These are phyloP conservation scores for Formica selysi DNA, from an alignment of 1,140 invertebrate genomes.

Conservation along the genomic window DNA sequence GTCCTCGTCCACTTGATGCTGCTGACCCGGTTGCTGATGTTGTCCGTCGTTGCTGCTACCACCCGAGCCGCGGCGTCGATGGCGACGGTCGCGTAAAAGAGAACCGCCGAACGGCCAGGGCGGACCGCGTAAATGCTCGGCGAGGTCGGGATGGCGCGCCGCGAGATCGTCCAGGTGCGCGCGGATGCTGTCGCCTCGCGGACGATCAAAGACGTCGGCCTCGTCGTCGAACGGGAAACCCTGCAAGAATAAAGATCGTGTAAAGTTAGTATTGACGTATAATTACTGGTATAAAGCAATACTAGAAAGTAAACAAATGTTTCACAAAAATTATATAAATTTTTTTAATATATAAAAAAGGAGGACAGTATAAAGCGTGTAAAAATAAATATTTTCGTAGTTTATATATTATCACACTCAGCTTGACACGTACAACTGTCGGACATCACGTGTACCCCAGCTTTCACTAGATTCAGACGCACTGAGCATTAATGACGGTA, in stretches of 20 bases:
- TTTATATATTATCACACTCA: too few relatives aligned
- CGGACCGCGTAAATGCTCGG: slow-evolving; percentile 86
- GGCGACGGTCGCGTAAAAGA: slow-evolving; percentile 66
- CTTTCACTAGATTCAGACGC: too few relatives aligned
- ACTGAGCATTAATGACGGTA: background rate
- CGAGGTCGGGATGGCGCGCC: slow-evolving; percentile 88
- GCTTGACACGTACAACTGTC: too few relatives aligned
- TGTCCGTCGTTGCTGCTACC: slow-evolving; percentile 67
- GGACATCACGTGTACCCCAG: too few relatives aligned
- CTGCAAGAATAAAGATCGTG: slow-evolving; percentile 83
- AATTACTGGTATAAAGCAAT: background rate
- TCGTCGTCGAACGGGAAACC: slow-evolving; percentile 90
- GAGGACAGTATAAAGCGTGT: too few relatives aligned
- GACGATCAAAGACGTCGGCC: slow-evolving; percentile 80
- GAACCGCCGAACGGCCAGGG: slow-evolving; percentile 82
- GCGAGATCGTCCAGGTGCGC: slow-evolving; percentile 88
- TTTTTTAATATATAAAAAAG: too few relatives aligned
- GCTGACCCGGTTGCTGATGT: slow-evolving; percentile 67
- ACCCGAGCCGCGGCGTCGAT: slow-evolving; percentile 81
- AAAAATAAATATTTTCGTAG: too few relatives aligned
- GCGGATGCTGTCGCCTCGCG: slow-evolving; percentile 87
- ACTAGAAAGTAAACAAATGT: too few relatives aligned
- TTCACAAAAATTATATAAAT: too few relatives aligned
- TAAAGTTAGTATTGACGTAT: background rate
- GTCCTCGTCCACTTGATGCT: slow-evolving; percentile 80